phyloP scores from a whole-genome alignment of 2,888 invertebrate genomes.

The Ormyrus pomaceus region DNA sequence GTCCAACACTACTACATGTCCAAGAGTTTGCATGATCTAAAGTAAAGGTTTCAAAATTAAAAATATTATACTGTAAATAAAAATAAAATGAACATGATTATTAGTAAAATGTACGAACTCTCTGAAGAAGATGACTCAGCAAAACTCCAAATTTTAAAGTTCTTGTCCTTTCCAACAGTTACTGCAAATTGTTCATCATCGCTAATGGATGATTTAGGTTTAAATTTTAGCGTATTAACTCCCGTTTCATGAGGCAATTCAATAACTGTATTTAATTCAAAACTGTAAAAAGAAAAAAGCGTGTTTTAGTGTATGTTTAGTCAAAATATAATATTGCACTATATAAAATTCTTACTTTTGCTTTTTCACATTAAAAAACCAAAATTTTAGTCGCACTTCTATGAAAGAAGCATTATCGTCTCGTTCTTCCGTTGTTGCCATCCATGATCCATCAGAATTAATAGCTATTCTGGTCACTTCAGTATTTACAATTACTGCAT shows the following conservation, averaged over 20 bases:
- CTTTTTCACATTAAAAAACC: conserved; percentile 79
- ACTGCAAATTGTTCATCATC: conserved; percentile 78
- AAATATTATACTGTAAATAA: conserved; percentile 6
- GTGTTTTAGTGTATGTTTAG: conserved; percentile 11
- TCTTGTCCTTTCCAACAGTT: conserved; percentile 82
- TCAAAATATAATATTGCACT: neutral
- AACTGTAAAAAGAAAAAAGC: conserved; percentile 76
- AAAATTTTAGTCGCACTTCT: conserved; percentile 86
- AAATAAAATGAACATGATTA: conserved; percentile 27
- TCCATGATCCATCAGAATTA: conserved; percentile 82
- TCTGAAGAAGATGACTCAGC: conserved; percentile 78
- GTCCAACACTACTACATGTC: conserved; percentile 81
- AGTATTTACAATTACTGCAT: conserved; percentile 79
- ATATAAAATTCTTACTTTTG: conserved; percentile 78
- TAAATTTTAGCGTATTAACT: conserved; percentile 80
- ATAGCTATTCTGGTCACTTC: conserved; percentile 83
- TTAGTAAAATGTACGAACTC: conserved; percentile 71
- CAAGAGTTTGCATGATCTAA: conserved; percentile 80
- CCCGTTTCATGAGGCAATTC: conserved; percentile 83
- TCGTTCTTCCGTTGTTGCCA: conserved; percentile 83
- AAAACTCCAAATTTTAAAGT: conserved; percentile 85
- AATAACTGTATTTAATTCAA: conserved; percentile 83
- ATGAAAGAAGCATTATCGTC: conserved; percentile 79
- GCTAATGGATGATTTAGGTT: conserved; percentile 74
- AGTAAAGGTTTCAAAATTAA: conserved; percentile 39